Base-by-base conservation (phyloP, 2,888 invertebrate species). In the Patella depressa region DNA sequence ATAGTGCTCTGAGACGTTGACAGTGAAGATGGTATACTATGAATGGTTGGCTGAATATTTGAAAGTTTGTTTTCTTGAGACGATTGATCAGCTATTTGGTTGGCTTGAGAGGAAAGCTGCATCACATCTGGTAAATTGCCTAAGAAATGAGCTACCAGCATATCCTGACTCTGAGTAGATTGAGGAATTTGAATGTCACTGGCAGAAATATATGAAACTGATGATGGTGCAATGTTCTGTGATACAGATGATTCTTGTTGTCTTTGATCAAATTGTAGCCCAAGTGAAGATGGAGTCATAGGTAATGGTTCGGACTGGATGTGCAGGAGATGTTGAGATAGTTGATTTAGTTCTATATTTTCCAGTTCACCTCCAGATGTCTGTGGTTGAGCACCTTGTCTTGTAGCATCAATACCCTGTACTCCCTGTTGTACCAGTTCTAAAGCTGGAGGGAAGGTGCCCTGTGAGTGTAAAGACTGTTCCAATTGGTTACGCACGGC, bases 1-100 rank as follows among this genome's bases (percentile, higher is more conserved):
- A 65, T 65, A 24, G 65, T 65, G 24, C 65, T 65, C 24, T 65
- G 65, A 65, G 65, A 65, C 24, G 65, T 12, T 65, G 65, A 24
- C 7, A 12, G 24, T 11, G 65, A 65, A 19, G 24, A 12, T 65
- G 65, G 24, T 24, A 65, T 11, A 11, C 24, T 19, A 65, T 65
- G 65, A 24, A 65, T 24, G 12, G 65, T 65, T 19, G 65, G 65
- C 24, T 65, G 65, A 24, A 65, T 65, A 14, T 65, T 65, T 12
- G 65, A 65, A 65, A 65, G 65, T 65, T 65, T 65, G 19, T 24
- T 24, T 19, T 65, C 65, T 65, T 65, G 65, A 12, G 65, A 24
- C 11, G 24, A 24, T 12, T 19, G 19, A 14, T 65, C 65, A 24
- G 24, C 19, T 9, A 45, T 45, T 65, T 65, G 19, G 19, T 24